Evolutionary conservation across 1,140 invertebrate species (phyloP).

Genomic region (Sitophilus oryzae): DNA sequence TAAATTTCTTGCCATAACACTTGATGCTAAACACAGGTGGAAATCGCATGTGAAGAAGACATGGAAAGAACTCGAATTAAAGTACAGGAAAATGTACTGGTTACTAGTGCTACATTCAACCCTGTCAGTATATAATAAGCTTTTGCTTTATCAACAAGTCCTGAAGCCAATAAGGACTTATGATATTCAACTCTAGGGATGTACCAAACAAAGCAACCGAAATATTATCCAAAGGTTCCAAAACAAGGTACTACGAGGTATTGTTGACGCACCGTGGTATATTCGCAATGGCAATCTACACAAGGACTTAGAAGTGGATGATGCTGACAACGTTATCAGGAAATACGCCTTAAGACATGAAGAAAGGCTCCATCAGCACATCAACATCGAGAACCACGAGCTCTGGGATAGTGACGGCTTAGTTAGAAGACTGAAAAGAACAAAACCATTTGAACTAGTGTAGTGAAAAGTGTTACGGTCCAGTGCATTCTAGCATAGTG

Average conservation of each 20-base stretch:
- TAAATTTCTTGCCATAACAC: too few species aligned
- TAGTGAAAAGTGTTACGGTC: too few species aligned
- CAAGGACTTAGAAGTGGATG: background rate
- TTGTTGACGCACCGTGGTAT: background rate
- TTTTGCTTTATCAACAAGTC: background rate
- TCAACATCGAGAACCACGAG: background rate
- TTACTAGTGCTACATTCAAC: background rate
- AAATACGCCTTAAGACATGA: background rate
- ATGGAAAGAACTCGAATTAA: too few species aligned
- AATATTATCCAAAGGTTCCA: background rate
- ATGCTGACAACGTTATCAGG: background rate
- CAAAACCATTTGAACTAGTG: too few species aligned
- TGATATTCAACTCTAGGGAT: background rate
- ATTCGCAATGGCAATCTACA: background rate
- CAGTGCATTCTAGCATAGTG: too few species aligned
- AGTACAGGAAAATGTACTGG: background rate
- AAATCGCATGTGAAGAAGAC: too few species aligned
- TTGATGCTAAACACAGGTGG: too few species aligned
- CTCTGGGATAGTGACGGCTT: background rate
- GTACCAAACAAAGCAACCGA: background rate
- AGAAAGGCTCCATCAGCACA: background rate
- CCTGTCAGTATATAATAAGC: background rate
- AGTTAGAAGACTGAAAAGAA: background rate
- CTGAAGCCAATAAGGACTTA: background rate
- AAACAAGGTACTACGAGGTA: background rate